Evolutionary conservation across 1,140 invertebrate genomes (phyloP).

Genomic region (Apis dorsata): DNA sequence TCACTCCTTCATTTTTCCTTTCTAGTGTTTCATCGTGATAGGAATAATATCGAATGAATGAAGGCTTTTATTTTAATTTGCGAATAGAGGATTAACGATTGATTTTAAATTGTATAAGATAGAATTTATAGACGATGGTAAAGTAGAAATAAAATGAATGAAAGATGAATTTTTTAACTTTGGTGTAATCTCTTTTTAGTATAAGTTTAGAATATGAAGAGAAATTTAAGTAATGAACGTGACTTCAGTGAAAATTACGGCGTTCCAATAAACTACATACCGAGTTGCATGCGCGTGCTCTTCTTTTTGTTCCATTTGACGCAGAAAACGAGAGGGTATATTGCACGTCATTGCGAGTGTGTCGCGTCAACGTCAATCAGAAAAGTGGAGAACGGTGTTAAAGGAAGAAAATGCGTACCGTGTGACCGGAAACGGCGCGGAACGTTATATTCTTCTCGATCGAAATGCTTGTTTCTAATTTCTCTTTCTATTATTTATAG

Average conservation of each 20-base stretch:
- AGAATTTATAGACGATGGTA: too few relatives aligned
- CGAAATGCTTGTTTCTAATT: not conserved
- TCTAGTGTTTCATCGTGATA: not conserved
- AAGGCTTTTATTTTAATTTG: too few relatives aligned
- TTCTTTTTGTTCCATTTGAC: slow-evolving; percentile 28
- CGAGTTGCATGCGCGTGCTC: not conserved
- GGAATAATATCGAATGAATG: not conserved
- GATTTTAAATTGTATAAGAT: too few relatives aligned
- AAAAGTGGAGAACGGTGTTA: slow-evolving; percentile 22
- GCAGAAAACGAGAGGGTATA: not conserved
- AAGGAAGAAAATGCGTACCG: not conserved
- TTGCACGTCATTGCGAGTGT: not conserved
- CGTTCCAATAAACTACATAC: slow-evolving; percentile 43
- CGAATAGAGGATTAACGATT: too few relatives aligned
- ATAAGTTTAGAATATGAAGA: not conserved
- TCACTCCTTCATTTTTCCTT: not conserved
- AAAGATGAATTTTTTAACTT: too few relatives aligned
- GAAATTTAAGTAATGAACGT: not conserved
- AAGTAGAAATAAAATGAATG: too few relatives aligned
- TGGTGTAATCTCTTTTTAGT: too few relatives aligned
- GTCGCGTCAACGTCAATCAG: not conserved
- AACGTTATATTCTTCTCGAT: not conserved
- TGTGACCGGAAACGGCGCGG: not conserved
- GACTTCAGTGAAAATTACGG: not conserved
- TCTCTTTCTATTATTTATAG: too few relatives aligned